phyloP scores from a whole-genome alignment of 2,113 vertebrate genomes.

The Garra rufa region DNA sequence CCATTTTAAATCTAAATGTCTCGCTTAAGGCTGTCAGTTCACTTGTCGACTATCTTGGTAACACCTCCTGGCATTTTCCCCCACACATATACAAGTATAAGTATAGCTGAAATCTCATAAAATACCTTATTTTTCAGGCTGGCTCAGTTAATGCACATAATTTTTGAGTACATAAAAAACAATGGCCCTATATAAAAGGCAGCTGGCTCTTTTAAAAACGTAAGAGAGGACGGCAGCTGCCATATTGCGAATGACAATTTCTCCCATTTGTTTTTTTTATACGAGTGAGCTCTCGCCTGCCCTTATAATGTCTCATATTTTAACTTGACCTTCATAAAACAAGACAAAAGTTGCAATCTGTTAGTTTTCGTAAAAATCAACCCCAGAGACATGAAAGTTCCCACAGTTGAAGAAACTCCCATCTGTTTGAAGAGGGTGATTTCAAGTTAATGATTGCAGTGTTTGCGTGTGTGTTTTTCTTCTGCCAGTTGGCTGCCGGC shows the following conservation, averaged over 20 bases:
- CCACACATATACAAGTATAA: background rate
- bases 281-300: background rate
- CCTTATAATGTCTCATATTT: background rate
- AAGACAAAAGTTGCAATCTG: conserved; percentile 2
- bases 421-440: conserved; percentile 27
- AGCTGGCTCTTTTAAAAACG: background rate
- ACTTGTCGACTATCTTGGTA: background rate
- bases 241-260: background rate
- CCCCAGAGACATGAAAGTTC: background rate
- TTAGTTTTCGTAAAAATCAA: conserved; percentile 8
- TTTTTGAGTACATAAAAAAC: background rate
- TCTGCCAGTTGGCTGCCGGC: background rate
- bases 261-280: background rate
- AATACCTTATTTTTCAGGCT: background rate
- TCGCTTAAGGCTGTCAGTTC: background rate
- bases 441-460: conserved; percentile 9
- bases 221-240: background rate
- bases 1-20: background rate
- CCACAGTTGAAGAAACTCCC: background rate
- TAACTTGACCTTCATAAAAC: background rate
- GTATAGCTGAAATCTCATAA: background rate
- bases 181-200: background rate
- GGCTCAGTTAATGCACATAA: background rate
- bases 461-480: background rate
- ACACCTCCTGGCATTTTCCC: background rate